These are phyloP conservation scores for Parascotia fuliginaria DNA, from an alignment of 2,888 invertebrate species.

Conservation along the genomic window DNA sequence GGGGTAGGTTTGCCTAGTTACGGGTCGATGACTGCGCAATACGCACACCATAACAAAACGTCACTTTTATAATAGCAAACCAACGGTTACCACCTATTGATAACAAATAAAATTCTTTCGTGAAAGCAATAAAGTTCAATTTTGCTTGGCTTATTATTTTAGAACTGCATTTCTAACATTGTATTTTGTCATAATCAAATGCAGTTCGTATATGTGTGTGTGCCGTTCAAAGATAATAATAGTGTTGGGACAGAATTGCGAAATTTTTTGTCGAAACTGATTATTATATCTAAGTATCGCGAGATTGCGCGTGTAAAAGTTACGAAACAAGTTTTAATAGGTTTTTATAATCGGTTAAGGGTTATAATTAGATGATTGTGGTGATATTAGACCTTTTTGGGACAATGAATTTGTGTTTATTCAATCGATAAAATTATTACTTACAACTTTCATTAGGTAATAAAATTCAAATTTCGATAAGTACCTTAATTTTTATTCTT, in stretches of 20 bases:
- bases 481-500: too few relatives aligned
- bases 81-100: conserved; percentile 9
- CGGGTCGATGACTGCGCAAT: conserved; percentile 74
- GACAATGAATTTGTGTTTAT: not conserved
- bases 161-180: conserved; percentile 44
- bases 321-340: conserved; percentile 44
- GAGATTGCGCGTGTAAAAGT: conserved; percentile 52
- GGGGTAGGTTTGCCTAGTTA: conserved; percentile 77
- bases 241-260: conserved; percentile 74
- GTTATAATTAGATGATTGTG: conserved; percentile 21
- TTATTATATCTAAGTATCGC: conserved; percentile 55
- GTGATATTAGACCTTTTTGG: conserved; percentile 18
- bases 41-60: conserved; percentile 45
- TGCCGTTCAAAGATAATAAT: conserved; percentile 66
- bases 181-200: conserved; percentile 64
- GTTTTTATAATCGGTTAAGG: conserved; percentile 37
- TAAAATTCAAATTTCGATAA: too few relatives aligned
- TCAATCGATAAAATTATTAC: not conserved
- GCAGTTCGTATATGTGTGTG: conserved; percentile 62
- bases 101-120: conserved; percentile 40
- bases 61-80: conserved; percentile 47
- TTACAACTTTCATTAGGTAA: not conserved
- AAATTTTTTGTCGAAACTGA: conserved; percentile 68
- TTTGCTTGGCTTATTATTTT: conserved; percentile 20
- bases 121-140: conserved; percentile 40